A percentile compares a stretch with the other conserved stretches of the same genome.
These are phyloP conservation scores for Seriola aureovittata DNA, from an alignment of 2,113 vertebrate genomes.

Conservation along the genomic window DNA sequence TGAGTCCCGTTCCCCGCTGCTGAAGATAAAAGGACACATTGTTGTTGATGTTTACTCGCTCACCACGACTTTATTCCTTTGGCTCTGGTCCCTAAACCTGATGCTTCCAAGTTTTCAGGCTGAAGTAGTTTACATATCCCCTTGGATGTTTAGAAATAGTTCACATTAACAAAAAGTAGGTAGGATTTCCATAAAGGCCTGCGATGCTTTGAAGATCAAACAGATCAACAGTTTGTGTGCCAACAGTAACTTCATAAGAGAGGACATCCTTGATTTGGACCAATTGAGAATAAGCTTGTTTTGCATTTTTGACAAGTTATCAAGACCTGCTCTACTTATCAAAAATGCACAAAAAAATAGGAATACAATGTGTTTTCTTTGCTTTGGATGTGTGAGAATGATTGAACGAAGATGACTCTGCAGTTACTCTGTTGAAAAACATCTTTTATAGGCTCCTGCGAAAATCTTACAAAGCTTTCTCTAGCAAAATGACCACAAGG, in stretches of 20 bases:
- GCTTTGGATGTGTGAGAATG: background rate
- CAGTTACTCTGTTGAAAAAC: background rate
- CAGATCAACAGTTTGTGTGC: slow-evolving; percentile 2
- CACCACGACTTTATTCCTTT: slow-evolving; percentile 43
- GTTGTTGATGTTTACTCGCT: slow-evolving; percentile 57
- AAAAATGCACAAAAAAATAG: background rate
- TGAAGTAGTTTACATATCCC: slow-evolving; percentile 27
- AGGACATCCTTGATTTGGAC: slow-evolving; percentile 16
- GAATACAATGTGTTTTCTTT: background rate
- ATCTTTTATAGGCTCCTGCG: slow-evolving; percentile 13
- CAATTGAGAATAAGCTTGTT: slow-evolving; percentile 2
- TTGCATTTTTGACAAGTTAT: slow-evolving; percentile 16
- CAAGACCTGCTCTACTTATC: background rate
- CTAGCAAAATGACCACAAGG: slow-evolving; percentile 9
- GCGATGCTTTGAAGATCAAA: slow-evolving; percentile 39
- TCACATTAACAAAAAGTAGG: slow-evolving; percentile 8
- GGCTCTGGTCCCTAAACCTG: slow-evolving; percentile 15
- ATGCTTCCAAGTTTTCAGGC: slow-evolving; percentile 32
- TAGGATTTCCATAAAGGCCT: slow-evolving; percentile 3
- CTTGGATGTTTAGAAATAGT: slow-evolving; percentile 28
- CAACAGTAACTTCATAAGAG: slow-evolving; percentile 20
- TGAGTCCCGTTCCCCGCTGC: slow-evolving; percentile 3
- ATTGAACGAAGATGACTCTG: background rate
- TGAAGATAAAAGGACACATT: slow-evolving; percentile 55
- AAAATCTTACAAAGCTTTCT: slow-evolving; percentile 10